Base-by-base conservation (phyloP, 2,113 vertebrate genomes). In the Lophochroa leadbeateri region DNA sequence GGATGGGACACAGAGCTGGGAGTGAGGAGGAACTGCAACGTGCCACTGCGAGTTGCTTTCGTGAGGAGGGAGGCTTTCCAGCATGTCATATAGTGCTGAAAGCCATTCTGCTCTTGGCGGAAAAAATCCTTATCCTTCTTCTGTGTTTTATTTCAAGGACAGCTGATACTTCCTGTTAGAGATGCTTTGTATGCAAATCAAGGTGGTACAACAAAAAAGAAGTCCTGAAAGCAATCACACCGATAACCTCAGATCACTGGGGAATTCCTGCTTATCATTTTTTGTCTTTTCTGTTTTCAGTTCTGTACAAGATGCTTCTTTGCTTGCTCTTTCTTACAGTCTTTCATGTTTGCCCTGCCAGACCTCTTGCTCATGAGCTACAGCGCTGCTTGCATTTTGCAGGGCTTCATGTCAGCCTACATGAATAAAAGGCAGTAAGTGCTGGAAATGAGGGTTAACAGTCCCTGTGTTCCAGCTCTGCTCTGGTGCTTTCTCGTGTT, bases 131-230 rank as follows among this genome's bases (percentile, higher is more conserved):
- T 88, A 64, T 72, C 77, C 84, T 83, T 71, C 52, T 79, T 78
- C 24, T 2, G 3, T 0, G 57, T 4, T 52, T 83, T 82, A 79
- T 67, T 39, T 19, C 72, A 53, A 70, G 75, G 67, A 85, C 70
- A 91, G 74, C 57, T 91, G 71, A 67, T 92, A 57, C 78, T 93
- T 94, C 92, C 77, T 64, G 69, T 88, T 90, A 74, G 46, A 87
- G 84, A 52, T 80, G 46, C 58, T 94, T 93, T 95, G n/a, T 89
- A 85, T 94, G 92, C 91, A 95, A 86, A 96, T 82, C 78, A 69
- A 72, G 31, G 52, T 74, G 37, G 7, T 93, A 64, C 28, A 41
- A 83, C 6, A 82, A 31, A 44, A 92, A 92, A 81, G 88, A 37
- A 39, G n/a, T 64, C 65, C 93, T 91, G 87, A 92, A 96, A 89